Conservation (phyloP, 2,888 invertebrate genomes). For the Hesperia comma region DNA sequence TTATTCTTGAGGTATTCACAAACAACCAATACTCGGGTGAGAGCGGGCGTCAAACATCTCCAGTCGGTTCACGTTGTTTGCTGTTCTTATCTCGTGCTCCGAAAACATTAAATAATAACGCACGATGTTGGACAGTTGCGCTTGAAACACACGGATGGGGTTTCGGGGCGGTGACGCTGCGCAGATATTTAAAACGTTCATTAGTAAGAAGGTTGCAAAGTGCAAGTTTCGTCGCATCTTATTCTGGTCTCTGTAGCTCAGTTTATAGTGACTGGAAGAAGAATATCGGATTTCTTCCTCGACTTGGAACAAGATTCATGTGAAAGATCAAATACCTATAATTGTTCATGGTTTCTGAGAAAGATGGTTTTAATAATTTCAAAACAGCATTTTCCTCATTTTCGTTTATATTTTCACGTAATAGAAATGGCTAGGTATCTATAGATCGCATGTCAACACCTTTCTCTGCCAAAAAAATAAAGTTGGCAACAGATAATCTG, state of each 20-base stretch:
- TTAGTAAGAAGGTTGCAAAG: too few relatives aligned
- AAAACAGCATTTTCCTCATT: neutral
- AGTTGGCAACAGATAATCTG: too few relatives aligned
- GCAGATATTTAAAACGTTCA: neutral
- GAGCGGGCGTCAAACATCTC: slow-evolving; percentile 1
- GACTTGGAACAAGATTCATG: too few relatives aligned
- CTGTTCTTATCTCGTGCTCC: slow-evolving; percentile 23
- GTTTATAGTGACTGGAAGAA: too few relatives aligned
- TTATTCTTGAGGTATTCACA: neutral
- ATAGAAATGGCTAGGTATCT: neutral
- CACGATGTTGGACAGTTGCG: neutral
- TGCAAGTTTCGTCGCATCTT: too few relatives aligned
- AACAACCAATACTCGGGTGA: neutral
- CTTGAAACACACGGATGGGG: neutral
- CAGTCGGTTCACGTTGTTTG: slow-evolving; percentile 9
- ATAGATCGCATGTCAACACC: too few relatives aligned
- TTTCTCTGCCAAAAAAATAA: too few relatives aligned
- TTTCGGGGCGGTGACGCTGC: neutral
- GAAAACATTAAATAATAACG: slow-evolving; percentile 20
- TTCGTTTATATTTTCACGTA: neutral
- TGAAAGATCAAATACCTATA: too few relatives aligned
- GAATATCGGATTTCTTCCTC: too few relatives aligned
- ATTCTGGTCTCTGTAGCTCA: too few relatives aligned
- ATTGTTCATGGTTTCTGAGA: too few relatives aligned
- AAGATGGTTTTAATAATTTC: too few relatives aligned